Conservation (phyloP, 2,888 invertebrate genomes). For the Ophion costatus region DNA sequence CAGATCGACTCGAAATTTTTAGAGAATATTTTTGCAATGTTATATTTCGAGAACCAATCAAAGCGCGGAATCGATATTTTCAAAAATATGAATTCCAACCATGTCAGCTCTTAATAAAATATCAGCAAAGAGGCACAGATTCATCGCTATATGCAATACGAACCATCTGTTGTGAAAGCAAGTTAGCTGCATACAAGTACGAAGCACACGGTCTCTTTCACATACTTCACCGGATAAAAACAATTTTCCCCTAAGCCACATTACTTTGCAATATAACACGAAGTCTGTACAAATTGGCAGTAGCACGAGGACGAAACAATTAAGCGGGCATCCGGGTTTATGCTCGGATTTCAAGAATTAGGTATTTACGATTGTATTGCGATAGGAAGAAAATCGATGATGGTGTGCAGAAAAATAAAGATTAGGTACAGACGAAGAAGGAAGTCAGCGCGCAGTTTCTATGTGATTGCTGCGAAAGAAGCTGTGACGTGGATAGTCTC, state of each 20-base stretch:
- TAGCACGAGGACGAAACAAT: not conserved
- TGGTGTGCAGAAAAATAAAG: slow-evolving; percentile 32
- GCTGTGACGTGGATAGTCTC: slow-evolving; percentile 48
- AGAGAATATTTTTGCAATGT: too few species aligned
- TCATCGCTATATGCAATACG: too few species aligned
- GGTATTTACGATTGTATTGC: slow-evolving; percentile 4
- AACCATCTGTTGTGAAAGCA: too few species aligned
- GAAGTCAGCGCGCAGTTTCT: slow-evolving; percentile 35
- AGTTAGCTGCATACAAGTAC: too few species aligned
- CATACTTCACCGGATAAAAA: not conserved
- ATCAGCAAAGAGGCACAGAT: too few species aligned
- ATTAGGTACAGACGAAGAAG: slow-evolving; percentile 34
- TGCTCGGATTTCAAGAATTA: slow-evolving; percentile 36
- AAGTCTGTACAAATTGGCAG: not conserved
- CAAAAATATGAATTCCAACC: too few species aligned
- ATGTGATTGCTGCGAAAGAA: slow-evolving; percentile 49
- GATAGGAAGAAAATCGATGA: slow-evolving; percentile 35
- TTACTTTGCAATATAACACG: not conserved
- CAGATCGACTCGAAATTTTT: too few species aligned
- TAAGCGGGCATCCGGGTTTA: slow-evolving; percentile 2
- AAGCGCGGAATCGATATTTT: too few species aligned
- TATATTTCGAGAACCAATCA: too few species aligned
- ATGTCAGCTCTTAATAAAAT: too few species aligned
- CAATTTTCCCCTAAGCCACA: not conserved
- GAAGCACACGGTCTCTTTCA: too few species aligned